These are phyloP conservation scores for Noctua pronuba DNA, from an alignment of 2,888 invertebrate species.

Conservation along the genomic window DNA sequence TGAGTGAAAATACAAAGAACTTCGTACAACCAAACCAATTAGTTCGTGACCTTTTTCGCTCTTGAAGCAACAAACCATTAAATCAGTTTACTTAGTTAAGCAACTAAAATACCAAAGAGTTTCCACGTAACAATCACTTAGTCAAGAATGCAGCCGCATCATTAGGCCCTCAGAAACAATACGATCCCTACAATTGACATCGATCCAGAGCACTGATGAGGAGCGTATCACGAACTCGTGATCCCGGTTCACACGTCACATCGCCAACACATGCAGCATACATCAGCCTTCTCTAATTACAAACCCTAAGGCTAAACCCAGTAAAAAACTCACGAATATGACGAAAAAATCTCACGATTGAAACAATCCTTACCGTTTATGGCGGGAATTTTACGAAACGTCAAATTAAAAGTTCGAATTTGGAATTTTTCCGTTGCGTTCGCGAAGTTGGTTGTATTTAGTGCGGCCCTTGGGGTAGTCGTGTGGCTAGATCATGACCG, in stretches of 20 bases:
- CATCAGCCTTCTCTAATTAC: constrained; percentile 67
- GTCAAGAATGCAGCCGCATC: constrained; percentile 46
- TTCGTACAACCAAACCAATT: not conserved
- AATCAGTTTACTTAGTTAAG: constrained; percentile 24
- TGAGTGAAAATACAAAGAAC: not conserved
- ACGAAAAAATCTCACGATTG: constrained; percentile 70
- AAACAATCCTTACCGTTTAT: constrained; percentile 66
- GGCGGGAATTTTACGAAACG: constrained; percentile 70
- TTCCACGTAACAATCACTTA: constrained; percentile 51
- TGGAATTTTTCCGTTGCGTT: constrained; percentile 55
- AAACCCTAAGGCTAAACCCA: constrained; percentile 64
- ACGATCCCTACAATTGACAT: constrained; percentile 65
- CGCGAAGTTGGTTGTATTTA: constrained; percentile 62
- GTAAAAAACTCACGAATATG: constrained; percentile 68
- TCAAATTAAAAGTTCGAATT: constrained; percentile 67
- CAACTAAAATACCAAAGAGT: constrained; percentile 34
- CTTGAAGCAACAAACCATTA: not conserved
- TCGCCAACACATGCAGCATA: constrained; percentile 57
- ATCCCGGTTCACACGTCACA: constrained; percentile 69
- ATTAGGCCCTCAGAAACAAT: constrained; percentile 58
- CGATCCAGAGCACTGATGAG: constrained; percentile 55
- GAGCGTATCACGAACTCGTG: constrained; percentile 61
- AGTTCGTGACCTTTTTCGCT: not conserved
- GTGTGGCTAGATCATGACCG: constrained; percentile 78
- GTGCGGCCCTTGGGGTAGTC: constrained; percentile 69